phyloP scores from a whole-genome alignment of 2,888 invertebrate genomes.

The Pandemis corylana region DNA sequence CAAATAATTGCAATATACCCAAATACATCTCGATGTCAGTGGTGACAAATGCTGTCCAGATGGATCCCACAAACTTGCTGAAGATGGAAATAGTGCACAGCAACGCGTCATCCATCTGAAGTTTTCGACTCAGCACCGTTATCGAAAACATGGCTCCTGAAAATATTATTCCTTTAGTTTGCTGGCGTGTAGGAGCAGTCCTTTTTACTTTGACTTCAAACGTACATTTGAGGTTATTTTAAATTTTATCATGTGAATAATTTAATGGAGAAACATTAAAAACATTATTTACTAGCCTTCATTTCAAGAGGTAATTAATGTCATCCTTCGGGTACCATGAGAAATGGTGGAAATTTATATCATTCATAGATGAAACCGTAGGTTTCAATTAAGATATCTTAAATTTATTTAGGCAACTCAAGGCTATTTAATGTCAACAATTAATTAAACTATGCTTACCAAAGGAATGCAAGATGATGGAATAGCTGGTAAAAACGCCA shows the following conservation, averaged over 20 bases:
- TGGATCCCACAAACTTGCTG: slow-evolving; percentile 73
- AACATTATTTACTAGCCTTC: too few relatives aligned
- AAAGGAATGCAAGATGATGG: slow-evolving; percentile 75
- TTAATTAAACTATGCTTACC: slow-evolving; percentile 57
- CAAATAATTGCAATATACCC: slow-evolving; percentile 52
- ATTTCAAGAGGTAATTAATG: too few relatives aligned
- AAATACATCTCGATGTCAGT: slow-evolving; percentile 77
- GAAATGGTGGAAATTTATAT: too few relatives aligned
- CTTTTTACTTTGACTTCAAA: too few relatives aligned
- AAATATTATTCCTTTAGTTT: slow-evolving; percentile 44
- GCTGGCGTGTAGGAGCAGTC: too few relatives aligned
- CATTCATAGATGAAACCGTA: too few relatives aligned
- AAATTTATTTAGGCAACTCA: too few relatives aligned
- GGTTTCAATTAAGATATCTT: too few relatives aligned
- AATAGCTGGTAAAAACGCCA: slow-evolving; percentile 74
- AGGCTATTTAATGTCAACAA: neutral
- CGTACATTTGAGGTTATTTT: too few relatives aligned
- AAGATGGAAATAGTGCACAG: slow-evolving; percentile 73
- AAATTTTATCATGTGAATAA: too few relatives aligned
- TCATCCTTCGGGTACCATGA: too few relatives aligned
- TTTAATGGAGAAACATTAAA: too few relatives aligned
- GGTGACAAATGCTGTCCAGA: slow-evolving; percentile 75
- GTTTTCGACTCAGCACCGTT: slow-evolving; percentile 69
- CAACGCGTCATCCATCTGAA: slow-evolving; percentile 73
- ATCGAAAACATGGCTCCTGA: slow-evolving; percentile 79